Conservation (phyloP, 2,113 vertebrate genomes). For the Phoenicopterus ruber region DNA sequence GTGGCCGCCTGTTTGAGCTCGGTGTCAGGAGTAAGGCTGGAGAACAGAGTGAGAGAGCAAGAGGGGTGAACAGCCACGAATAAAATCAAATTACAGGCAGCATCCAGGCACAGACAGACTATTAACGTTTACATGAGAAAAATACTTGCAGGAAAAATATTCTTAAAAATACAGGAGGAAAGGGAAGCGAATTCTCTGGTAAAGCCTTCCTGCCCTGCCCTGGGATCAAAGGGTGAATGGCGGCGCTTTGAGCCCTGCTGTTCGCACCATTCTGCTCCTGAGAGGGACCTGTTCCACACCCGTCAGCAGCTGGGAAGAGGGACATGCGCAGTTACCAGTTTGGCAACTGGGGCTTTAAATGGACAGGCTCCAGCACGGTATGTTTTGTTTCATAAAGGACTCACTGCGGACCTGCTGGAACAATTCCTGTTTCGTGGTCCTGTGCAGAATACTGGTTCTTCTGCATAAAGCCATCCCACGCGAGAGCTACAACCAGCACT, state of each 20-base stretch:
- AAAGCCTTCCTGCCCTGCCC: not conserved
- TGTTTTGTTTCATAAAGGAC: not conserved
- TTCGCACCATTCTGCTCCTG: not conserved
- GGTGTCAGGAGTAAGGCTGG: not conserved
- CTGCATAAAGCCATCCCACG: not conserved
- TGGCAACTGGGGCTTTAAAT: constrained; percentile 13
- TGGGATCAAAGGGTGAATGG: not conserved
- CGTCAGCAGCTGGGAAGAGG: not conserved
- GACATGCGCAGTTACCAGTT: not conserved
- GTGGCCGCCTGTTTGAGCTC: not conserved
- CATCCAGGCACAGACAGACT: not conserved
- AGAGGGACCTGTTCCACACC: not conserved
- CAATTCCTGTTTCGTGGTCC: not conserved
- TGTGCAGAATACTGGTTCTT: not conserved
- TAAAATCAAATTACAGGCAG: not conserved
- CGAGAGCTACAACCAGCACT: not conserved
- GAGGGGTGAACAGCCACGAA: not conserved
- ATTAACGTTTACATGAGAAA: not conserved
- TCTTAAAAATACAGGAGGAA: not conserved
- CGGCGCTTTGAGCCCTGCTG: not conserved
- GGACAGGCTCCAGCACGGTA: constrained; percentile 3
- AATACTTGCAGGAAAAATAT: not conserved
- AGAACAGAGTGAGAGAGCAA: not conserved
- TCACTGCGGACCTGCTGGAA: not conserved
- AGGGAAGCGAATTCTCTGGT: not conserved